Conservation (phyloP, 2,888 invertebrate genomes). For the Rhodophaea formosa region DNA sequence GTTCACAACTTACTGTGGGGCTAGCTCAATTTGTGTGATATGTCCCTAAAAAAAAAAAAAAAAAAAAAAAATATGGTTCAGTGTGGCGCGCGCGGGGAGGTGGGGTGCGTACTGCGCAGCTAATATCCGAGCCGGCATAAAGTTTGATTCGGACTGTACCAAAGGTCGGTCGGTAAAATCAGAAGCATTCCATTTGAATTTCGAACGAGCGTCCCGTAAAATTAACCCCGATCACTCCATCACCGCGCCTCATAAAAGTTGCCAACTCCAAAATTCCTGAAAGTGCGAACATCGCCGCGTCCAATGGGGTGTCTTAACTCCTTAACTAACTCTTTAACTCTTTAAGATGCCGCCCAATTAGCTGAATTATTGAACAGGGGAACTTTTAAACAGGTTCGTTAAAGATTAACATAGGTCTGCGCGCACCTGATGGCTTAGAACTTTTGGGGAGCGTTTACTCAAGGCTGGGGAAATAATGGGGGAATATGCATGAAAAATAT, state of each 20-base stretch:
- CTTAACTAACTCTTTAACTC: slow-evolving; percentile 19
- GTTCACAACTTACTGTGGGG: too few relatives aligned
- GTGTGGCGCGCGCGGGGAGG: too few relatives aligned
- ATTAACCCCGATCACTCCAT: not conserved
- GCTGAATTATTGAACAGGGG: slow-evolving; percentile 24
- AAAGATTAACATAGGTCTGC: slow-evolving; percentile 23
- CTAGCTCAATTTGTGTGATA: too few relatives aligned
- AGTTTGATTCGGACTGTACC: too few relatives aligned
- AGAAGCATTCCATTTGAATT: not conserved
- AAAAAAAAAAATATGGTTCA: too few relatives aligned
- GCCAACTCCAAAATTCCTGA: slow-evolving; percentile 14
- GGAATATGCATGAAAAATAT: too few relatives aligned
- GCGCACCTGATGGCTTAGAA: slow-evolving; percentile 23
- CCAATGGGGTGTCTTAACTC: slow-evolving; percentile 20
- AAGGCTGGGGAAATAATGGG: not conserved
- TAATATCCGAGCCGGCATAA: too few relatives aligned
- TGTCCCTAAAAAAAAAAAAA: too few relatives aligned
- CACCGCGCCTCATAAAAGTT: slow-evolving; percentile 1
- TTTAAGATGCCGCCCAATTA: slow-evolving; percentile 29
- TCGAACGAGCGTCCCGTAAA: not conserved
- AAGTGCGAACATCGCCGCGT: slow-evolving; percentile 5
- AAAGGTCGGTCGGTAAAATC: too few relatives aligned
- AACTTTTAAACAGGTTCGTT: slow-evolving; percentile 23
- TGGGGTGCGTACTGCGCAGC: too few relatives aligned
- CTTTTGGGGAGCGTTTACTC: not conserved